Conservation (phyloP, 2,888 invertebrate species). For the Hyposoter didymator region DNA sequence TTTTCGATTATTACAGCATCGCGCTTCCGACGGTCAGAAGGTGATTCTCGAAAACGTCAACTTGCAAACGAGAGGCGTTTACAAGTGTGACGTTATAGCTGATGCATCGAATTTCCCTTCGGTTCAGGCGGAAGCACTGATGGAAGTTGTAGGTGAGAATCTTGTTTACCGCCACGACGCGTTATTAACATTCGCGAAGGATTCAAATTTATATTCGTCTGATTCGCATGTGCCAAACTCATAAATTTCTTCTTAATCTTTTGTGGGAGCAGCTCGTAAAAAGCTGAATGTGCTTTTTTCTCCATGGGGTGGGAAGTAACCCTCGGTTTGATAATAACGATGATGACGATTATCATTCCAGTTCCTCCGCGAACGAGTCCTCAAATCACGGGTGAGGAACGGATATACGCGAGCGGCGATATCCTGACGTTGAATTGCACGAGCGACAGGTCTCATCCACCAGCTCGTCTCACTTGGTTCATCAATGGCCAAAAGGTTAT, state of each 20-base stretch:
- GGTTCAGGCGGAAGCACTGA: slow-evolving; percentile 83
- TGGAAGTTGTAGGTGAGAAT: slow-evolving; percentile 85
- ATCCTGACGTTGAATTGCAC: slow-evolving; percentile 85
- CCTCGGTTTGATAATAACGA: background rate
- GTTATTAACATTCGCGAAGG: background rate
- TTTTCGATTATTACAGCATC: slow-evolving; percentile 78
- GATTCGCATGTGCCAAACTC: background rate
- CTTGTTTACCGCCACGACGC: background rate
- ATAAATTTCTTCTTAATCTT: background rate
- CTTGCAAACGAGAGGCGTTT: slow-evolving; percentile 83
- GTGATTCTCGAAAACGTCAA: slow-evolving; percentile 82
- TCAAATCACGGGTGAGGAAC: slow-evolving; percentile 85
- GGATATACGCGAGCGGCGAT: slow-evolving; percentile 85
- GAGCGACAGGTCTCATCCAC: slow-evolving; percentile 85
- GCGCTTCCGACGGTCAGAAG: slow-evolving; percentile 80
- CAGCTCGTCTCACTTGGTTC: slow-evolving; percentile 85
- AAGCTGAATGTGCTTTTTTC: background rate
- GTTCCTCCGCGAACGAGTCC: slow-evolving; percentile 84
- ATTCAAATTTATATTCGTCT: background rate
- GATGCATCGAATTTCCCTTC: slow-evolving; percentile 85
- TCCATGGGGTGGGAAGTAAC: background rate
- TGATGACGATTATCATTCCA: slow-evolving; percentile 73
- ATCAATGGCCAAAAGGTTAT: slow-evolving; percentile 85
- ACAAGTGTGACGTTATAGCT: slow-evolving; percentile 85
- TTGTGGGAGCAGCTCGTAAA: background rate